Evolutionary conservation across 2,113 vertebrate genomes (phyloP), one percentile per base, ranked within the genome.

Genomic region (Esox niger): DNA sequence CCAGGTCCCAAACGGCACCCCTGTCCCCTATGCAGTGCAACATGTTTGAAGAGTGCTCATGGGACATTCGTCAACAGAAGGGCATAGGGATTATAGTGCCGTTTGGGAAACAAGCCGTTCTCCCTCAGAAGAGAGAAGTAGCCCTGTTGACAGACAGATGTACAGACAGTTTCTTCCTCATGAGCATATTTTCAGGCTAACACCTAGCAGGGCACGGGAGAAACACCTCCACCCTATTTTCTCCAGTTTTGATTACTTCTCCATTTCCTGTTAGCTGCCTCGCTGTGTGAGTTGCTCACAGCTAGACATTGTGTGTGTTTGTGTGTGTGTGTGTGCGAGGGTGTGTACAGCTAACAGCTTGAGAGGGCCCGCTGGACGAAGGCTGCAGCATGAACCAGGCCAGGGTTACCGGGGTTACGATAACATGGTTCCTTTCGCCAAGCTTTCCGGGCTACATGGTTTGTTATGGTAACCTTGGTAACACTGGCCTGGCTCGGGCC

Each of bases 181-280:
- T 49, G 4, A 71, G 76, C 67, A 78, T 82, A 87, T 86, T 88
- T 86, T 80, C 71, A 79, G 81, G 85, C 76, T 81, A 83, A 89
- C 84, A 86, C 85, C 78, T 78, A 72, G 80, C 81, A 79, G 58
- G 82, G 77, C 86, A 80, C 46, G 20, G 71, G 65, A 82, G 38
- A 17, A 88, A 89, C 88, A 88, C 80, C 84, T 80, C 77, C 69
- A 71, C 82, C 88, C 86, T 89, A 86, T 88, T 85, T 78, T 80
- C 85, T 84, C 69, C 75, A 35, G 66, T 38, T 2, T n/a, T n/a
- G n/a, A n/a, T n/a, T n/a, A n/a, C n/a, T n/a, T n/a, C n/a, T n/a
- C n/a, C n/a, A n/a, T n/a, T n/a, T n/a, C n/a, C n/a, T n/a, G n/a
- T n/a, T n/a, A n/a, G n/a, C n/a, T n/a, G n/a, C n/a, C n/a, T n/a